Conservation (phyloP, 1,140 invertebrate species). For the Drosophila saltans region DNA sequence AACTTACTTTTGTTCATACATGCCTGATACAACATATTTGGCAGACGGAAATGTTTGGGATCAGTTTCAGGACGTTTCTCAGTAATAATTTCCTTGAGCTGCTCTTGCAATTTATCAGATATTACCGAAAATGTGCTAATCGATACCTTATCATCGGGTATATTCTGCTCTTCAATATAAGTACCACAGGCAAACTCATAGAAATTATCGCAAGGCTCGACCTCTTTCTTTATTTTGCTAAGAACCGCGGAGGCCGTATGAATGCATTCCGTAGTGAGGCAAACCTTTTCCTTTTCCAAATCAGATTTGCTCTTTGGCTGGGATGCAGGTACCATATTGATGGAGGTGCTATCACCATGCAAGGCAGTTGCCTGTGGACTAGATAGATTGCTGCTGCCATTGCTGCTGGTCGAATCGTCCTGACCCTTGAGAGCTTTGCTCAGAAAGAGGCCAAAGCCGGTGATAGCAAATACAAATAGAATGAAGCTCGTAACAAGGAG, state of each 20-base stretch:
- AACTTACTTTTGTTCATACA: constrained; percentile 94
- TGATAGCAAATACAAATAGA: constrained; percentile 86
- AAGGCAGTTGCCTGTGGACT: constrained; percentile 63
- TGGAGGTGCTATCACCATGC: constrained; percentile 45
- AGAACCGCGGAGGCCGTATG: constrained; percentile 89
- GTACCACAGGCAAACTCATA: constrained; percentile 92
- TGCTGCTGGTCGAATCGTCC: constrained; percentile 8
- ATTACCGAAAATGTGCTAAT: constrained; percentile 92
- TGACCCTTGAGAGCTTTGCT: constrained; percentile 65
- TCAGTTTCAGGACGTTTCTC: constrained; percentile 87
- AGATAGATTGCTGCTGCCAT: not conserved
- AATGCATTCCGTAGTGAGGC: constrained; percentile 87
- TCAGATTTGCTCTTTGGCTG: constrained; percentile 52
- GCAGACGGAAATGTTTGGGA: constrained; percentile 89
- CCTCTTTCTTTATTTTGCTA: constrained; percentile 88
- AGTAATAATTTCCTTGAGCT: constrained; percentile 90
- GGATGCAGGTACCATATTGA: constrained; percentile 53
- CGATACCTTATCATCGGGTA: constrained; percentile 91
- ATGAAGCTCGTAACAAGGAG: constrained; percentile 88
- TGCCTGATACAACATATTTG: constrained; percentile 91
- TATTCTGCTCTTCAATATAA: constrained; percentile 89
- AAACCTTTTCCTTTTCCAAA: constrained; percentile 82
- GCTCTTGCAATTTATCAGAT: constrained; percentile 91
- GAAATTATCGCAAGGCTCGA: constrained; percentile 96
- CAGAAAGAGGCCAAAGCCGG: constrained; percentile 87